phyloP scores from a whole-genome alignment of 2,113 vertebrate genomes.

The Lates calcarifer region DNA sequence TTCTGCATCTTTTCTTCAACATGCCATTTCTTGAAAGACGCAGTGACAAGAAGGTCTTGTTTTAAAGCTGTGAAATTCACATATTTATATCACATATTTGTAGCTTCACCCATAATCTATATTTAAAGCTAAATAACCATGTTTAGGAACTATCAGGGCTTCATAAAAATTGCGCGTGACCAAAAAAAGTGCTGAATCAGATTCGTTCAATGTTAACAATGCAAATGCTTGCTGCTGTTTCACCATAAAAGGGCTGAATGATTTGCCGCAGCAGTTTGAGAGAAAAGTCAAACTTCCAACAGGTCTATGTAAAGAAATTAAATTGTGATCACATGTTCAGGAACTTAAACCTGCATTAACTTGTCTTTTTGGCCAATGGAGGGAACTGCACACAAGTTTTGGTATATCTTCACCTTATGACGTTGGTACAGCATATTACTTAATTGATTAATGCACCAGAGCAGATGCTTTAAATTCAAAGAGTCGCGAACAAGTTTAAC shows the following conservation, averaged over 20 bases:
- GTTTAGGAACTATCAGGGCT: not conserved
- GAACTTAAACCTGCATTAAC: too few relatives aligned
- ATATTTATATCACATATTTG: not conserved
- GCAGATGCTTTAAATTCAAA: conserved; percentile 8
- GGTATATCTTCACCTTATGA: too few relatives aligned
- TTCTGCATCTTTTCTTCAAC: not conserved
- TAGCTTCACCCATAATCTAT: not conserved
- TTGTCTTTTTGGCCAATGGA: too few relatives aligned
- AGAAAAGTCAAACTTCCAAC: not conserved
- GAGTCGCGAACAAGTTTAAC: not conserved
- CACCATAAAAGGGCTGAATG: too few relatives aligned
- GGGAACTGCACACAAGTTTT: too few relatives aligned
- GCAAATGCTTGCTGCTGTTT: too few relatives aligned
- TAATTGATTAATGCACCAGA: conserved; percentile 10
- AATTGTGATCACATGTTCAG: too few relatives aligned
- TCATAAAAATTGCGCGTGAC: not conserved
- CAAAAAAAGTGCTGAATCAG: too few relatives aligned
- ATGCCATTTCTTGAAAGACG: not conserved
- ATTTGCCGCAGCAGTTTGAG: too few relatives aligned
- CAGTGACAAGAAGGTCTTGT: not conserved
- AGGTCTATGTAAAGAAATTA: too few relatives aligned
- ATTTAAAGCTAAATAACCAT: not conserved
- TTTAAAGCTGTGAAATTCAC: not conserved
- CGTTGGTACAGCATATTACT: too few relatives aligned
- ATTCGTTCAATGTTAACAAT: too few relatives aligned